Percentiles rank a stretch among this genome's conserved stretches.
These are phyloP conservation scores for Neodiprion lecontei DNA, from an alignment of 1,140 invertebrate species.

Conservation along the genomic window DNA sequence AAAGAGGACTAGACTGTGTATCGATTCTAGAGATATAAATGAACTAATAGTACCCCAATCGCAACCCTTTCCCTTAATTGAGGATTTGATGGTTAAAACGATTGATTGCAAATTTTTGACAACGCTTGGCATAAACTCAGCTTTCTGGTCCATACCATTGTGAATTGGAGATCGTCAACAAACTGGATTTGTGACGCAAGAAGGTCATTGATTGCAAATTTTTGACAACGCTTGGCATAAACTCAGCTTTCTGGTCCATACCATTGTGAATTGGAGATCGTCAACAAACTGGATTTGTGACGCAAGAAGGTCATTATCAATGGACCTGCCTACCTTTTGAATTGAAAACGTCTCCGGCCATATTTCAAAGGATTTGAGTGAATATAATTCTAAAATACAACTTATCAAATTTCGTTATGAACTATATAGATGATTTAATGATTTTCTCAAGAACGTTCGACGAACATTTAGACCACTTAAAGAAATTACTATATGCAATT, in stretches of 20 bases:
- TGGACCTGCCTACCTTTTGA: conserved; percentile 41
- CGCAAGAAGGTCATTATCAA: conserved; percentile 37
- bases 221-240: conserved; percentile 49
- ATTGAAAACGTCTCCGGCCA: conserved; percentile 42
- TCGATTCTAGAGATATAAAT: conserved; percentile 47
- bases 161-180: conserved; percentile 45
- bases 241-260: conserved; percentile 56
- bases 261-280: conserved; percentile 44
- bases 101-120: conserved; percentile 47
- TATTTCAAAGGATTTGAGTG: conserved; percentile 41
- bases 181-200: conserved; percentile 40
- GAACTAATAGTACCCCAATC: conserved; percentile 48
- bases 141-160: conserved; percentile 54
- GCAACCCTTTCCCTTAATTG: conserved; percentile 51
- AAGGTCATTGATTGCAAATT: conserved; percentile 45
- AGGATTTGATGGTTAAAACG: conserved; percentile 41
- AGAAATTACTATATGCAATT: conserved; percentile 28
- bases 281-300: conserved; percentile 44
- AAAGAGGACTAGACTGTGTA: conserved; percentile 45
- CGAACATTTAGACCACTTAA: conserved; percentile 31
- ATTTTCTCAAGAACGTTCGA: conserved; percentile 36
- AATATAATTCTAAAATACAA: conserved; percentile 37
- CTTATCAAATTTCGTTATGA: conserved; percentile 28
- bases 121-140: conserved; percentile 50
- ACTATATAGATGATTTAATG: conserved; percentile 31